These are phyloP conservation scores for Lasioglossum baleicum DNA, from an alignment of 1,140 invertebrate genomes.

Conservation along the genomic window DNA sequence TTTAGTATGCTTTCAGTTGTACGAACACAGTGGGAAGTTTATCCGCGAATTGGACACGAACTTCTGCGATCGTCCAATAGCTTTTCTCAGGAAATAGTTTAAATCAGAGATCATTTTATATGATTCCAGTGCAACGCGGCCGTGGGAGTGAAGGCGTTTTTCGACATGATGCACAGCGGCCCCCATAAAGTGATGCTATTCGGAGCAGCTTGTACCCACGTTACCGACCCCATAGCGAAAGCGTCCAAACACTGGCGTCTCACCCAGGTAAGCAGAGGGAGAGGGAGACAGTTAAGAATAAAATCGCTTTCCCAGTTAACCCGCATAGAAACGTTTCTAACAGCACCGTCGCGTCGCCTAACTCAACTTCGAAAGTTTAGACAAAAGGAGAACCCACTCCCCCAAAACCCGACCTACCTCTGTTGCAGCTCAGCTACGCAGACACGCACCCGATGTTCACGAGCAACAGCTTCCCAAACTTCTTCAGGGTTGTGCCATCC, in stretches of 20 bases:
- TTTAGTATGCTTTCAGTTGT: no score
- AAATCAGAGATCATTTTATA: slow-evolving; percentile 11
- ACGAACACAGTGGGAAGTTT: no score
- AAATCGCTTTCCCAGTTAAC: no score
- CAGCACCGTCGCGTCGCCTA: no score
- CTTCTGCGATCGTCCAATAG: no score
- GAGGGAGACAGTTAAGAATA: no score
- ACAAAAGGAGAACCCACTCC: not conserved
- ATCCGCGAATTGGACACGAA: no score
- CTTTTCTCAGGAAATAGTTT: not conserved
- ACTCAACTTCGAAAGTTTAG: no score
- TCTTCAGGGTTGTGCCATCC: slow-evolving; percentile 96
- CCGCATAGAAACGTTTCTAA: no score
- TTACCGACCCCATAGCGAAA: slow-evolving; percentile 98
- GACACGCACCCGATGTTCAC: slow-evolving; percentile 99
- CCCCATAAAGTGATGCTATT: slow-evolving; percentile 97
- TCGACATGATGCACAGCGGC: slow-evolving; percentile 97
- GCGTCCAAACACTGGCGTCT: slow-evolving; percentile 98
- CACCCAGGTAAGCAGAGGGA: slow-evolving; percentile 86
- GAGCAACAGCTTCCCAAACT: slow-evolving; percentile 95
- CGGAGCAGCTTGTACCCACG: slow-evolving; percentile 96
- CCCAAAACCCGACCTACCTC: slow-evolving; percentile 19
- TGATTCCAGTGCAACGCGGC: slow-evolving; percentile 96
- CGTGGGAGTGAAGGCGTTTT: slow-evolving; percentile 98
- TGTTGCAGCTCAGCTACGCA: slow-evolving; percentile 94